Conservation (phyloP, 2,113 vertebrate species). For the Catharus bicknelli region DNA sequence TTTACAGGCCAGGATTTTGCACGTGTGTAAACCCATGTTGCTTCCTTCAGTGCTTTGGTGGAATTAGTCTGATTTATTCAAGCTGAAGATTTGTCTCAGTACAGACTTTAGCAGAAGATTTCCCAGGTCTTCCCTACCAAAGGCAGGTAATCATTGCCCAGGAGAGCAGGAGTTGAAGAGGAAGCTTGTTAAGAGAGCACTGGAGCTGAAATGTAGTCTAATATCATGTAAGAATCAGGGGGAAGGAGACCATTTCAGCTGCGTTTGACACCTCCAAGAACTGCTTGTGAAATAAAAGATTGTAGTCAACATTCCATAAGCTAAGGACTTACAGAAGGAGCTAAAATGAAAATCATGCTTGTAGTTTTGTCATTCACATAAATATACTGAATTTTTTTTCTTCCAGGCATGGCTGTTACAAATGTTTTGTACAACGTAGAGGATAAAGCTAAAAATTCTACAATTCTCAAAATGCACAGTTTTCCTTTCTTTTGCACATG, state of each 20-base stretch:
- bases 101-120: background rate
- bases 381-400: background rate
- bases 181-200: background rate
- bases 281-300: background rate
- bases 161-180: background rate
- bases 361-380: background rate
- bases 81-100: background rate
- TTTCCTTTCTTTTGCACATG: background rate
- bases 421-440: background rate
- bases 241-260: background rate
- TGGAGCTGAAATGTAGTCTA: background rate
- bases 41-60: background rate
- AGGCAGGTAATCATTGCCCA: background rate
- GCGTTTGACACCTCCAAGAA: background rate
- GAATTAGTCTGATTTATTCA: background rate
- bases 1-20: background rate
- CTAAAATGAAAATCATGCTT: background rate
- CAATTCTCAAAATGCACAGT: rapidly evolving
- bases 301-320: background rate
- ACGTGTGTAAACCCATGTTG: background rate
- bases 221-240: background rate
- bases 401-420: background rate
- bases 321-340: background rate
- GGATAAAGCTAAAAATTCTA: background rate
- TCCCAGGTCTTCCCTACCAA: background rate